Base-by-base conservation (phyloP, 1,140 invertebrate species). In the Drosophila lacteicornis region DNA sequence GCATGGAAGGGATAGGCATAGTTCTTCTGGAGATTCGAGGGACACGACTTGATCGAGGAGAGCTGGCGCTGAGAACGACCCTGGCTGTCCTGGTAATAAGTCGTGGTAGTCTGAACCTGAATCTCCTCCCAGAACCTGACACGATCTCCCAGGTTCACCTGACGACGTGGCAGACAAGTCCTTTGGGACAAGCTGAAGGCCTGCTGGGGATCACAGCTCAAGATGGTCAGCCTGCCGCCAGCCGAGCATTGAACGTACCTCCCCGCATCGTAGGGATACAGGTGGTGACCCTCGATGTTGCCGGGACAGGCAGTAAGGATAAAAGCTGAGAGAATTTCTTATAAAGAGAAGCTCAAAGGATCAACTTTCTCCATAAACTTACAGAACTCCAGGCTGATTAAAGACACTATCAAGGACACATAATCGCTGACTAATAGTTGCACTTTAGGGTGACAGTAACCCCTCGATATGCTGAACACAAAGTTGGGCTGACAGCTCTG, bases 401-500 rank as follows among this genome's bases (percentile, higher is more conserved):
- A 61, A 0, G 91, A 91, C 9, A 92, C 67, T 56, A 77, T 75
- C 27, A 75, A 84, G 1, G 70, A 46, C 33, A 91, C 91, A 73
- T 91, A 91, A 51, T 92, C 91, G 17, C 27, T 69, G 30, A 57
- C 50, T 3, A 38, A 13, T 5, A 95, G 94, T 58, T 95, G 95
- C 30, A 94, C 83, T 4, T 95, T 94, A 84, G 93, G 94, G 80
- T 96, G 95, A 76, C 96, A 96, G 36, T 93, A 92, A 2, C 92
- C 92, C 0, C 93, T 92, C 3, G 86, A 70, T 6, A 95, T 93
- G 92, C 96, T 95, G 81, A 96, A 96, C 2, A 95, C 93, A 6
- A 94, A 95, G 9, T 94, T 94, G 2, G 94, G 93, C 17, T 94
- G 93, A 87, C 96, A 96, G 30, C 93, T 93, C 92, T 95, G 95